Conservation (phyloP, 2,797 vertebrate genomes). For the Peromyscus attwateri region DNA sequence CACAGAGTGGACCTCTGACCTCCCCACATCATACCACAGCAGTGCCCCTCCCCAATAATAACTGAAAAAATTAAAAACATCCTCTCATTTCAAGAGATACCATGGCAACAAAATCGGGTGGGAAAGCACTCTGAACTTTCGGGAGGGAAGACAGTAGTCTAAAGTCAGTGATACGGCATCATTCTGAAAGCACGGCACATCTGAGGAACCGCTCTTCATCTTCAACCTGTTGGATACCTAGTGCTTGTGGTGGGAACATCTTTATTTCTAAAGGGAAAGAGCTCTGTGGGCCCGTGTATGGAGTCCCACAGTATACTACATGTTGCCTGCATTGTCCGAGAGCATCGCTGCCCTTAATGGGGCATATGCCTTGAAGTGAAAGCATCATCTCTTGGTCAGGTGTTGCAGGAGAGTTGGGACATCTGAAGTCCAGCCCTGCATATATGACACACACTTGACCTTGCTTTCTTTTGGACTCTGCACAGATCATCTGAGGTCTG, state of each 20-base stretch:
- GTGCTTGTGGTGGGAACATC: not conserved
- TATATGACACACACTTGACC: not conserved
- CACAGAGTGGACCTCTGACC: not conserved
- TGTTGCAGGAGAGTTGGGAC: not conserved
- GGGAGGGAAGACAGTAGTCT: not conserved
- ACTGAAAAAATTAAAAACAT: not conserved
- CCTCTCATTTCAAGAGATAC: not conserved
- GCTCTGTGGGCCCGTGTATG: not conserved
- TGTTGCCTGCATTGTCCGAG: not conserved
- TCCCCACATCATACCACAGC: not conserved
- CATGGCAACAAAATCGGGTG: not conserved
- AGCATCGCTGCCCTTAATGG: not conserved
- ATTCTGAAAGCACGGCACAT: not conserved
- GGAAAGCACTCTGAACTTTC: slow-evolving; percentile 12
- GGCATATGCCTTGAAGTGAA: not conserved
- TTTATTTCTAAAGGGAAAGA: not conserved
- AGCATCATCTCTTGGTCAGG: not conserved
- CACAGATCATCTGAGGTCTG: slow-evolving; percentile 1
- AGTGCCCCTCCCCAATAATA: not conserved
- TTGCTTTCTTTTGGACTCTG: slow-evolving; percentile 24
- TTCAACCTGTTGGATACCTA: not conserved
- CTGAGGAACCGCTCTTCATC: not conserved
- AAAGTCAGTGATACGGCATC: not conserved
- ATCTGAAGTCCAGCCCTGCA: not conserved
- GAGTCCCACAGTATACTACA: not conserved